Base-by-base conservation (phyloP, 2,888 invertebrate genomes). In the Phyto melanocephala region DNA sequence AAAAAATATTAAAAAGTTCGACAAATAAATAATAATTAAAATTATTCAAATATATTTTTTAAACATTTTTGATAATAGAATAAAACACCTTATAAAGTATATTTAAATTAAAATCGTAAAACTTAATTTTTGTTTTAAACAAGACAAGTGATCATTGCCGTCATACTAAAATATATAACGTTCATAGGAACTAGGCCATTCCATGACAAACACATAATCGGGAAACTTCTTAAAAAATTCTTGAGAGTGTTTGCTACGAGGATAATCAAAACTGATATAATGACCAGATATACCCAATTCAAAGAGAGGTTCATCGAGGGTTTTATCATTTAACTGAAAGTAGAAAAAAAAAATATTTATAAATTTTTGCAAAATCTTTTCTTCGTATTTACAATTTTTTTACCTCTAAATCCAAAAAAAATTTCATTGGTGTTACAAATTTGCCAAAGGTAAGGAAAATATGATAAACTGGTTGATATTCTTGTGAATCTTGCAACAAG, bases 161-260 rank as follows among this genome's bases (percentile, higher is more conserved):
- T n/a, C n/a, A n/a, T n/a, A n/a, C 7, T 87, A 89, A 74, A 87
- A 88, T 70, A 90, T 81, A 81, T 87, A 90, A 50, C 89, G 87
- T 84, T 91, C 89, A 84, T 92, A 93, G 13, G 91, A 88, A 37
- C 92, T 92, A 13, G 93, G 90, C 92, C 92, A 93, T 67, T 92
- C 91, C 85, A 91, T 91, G 7, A 92, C 89, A 87, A 92, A 92
- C 0, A 92, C 90, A 91, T 92, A 93, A n/a, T 91, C 87, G 0
- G 93, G 93, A 86, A 93, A 92, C 80, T 91, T 88, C 5, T 87
- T 86, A 52, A 93, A 86, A 79, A 93, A 92, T 20, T 89, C 83
- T 52, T 90, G 76, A 68, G 91, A 92, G 24, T 91, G 88, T 7
- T 88, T 86, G n/a, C 92, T 92, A 77, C 91, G 90, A 3, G 87